Evolutionary conservation across 2,113 vertebrate genomes (phyloP), one percentile per base, ranked within the genome.

Genomic region (Petromus typicus): DNA sequence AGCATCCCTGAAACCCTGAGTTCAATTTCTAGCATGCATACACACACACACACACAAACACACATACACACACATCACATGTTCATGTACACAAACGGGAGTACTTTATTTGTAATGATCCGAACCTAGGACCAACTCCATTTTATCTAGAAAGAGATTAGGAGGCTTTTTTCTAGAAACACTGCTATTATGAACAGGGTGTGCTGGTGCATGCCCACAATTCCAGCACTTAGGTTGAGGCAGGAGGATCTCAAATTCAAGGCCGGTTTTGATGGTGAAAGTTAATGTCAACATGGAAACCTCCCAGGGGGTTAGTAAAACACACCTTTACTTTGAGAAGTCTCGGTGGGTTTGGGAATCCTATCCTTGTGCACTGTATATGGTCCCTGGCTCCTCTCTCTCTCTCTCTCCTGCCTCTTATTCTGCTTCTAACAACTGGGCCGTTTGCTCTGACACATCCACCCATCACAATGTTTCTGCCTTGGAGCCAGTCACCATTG

Each of bases 81-180:
- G n/a, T 79, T 13, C 30, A 69, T 57, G 25, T 89, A 12, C 43
- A 95, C 11, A 95, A 89, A 85, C 48, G 86, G 56, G 54, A 89
- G 88, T 81, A 91, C 67, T 25, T 4, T 48, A 1, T 79, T 56
- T n/a, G 27, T 78, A 91, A 76, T 86, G 32, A 67, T 91, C 20
- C 82, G 34, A 96, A 86, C 9, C 48, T 75, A 94, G 43, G 84
- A 54, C 9, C 32, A 93, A 76, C 17, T 84, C 84, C 7, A 59
- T 91, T 92, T 83, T 75, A 90, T 30, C 84, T 84, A 88, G 37
- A 88, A 78, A 90, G 4, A 2, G 64, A n/a, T 48, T 76, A 5
- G 51, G 34, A 17, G 48, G 5, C 8, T 69, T 87, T 48, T 84
- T 95, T 87, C 76, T 86, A 89, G 45, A 64, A 89, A 93, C 71